Evolutionary conservation across 2,888 invertebrate species (phyloP), one percentile per base, ranked within the genome.

Genomic region (Adineta ricciae): DNA sequence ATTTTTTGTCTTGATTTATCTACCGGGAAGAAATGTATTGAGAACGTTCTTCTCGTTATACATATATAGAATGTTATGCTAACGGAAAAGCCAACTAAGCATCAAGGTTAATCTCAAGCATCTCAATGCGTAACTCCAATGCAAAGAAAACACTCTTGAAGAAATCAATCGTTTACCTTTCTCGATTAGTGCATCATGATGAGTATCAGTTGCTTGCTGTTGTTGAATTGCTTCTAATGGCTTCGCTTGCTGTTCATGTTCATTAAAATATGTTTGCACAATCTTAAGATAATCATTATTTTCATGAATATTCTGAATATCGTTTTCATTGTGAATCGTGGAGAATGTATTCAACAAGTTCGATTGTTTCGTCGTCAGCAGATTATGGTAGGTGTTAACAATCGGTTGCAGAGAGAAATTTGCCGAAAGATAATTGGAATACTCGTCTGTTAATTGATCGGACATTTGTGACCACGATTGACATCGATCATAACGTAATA

Each of bases 401-500:
- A 78, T 78, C n/a, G 41, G 24, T 24, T 78, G 41, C 4, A 78
- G 19, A 21, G 27, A 36, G 9, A 41, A 24, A 38, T 38, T n/a
- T 0, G 5, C 11, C 9, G 78, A 32, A 24, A 41, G 9, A 41
- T 41, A 38, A 78, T 78, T 21, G 1, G 24, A 7, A 78, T 78
- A 78, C 41, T 78, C 78, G 14, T 38, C 78, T 24, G 9, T 38
- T 24, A 78, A 41, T 78, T 78, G 78, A n/a, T 78, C 78, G n/a
- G 21, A n/a, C 38, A 78, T 38, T 24, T 78, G 38, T 41, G 38
- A 2, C 78, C 78, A 78, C 14, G 78, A 78, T 41, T 38, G 41
- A 78, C 78, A 78, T n/a, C 78, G 78, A 41, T 78, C 78, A 41
- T 78, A 78, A n/a, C 78, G 38, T 41, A 78, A 78, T 78, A 78